Conservation (phyloP, 2,888 invertebrate genomes). For the Drosophila nigritarsus region DNA sequence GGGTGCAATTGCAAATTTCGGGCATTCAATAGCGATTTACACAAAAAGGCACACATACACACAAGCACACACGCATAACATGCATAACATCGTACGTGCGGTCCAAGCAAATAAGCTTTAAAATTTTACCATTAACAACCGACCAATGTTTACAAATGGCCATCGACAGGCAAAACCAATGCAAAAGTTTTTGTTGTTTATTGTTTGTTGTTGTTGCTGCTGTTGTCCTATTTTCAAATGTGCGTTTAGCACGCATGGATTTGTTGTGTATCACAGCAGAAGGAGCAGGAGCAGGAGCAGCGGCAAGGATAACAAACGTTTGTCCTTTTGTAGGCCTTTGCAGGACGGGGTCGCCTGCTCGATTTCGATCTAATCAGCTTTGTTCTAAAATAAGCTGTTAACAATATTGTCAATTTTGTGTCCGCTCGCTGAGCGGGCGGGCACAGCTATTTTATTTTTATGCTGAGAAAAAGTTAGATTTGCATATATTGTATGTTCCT, state of each 20-base stretch:
- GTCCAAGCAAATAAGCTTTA: constrained; percentile 63
- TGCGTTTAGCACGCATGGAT: constrained; percentile 59
- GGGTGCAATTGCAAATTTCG: constrained; percentile 74
- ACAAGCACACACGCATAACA: constrained; percentile 8
- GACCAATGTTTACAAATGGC: constrained; percentile 63
- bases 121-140: constrained; percentile 65
- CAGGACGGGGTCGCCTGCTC: constrained; percentile 10
- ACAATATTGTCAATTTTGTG: constrained; percentile 74
- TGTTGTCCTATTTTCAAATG: constrained; percentile 40
- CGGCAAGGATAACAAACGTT: constrained; percentile 32
- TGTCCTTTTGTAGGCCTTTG: constrained; percentile 7
- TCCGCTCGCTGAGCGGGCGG: constrained; percentile 9
- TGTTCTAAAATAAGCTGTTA: constrained; percentile 69
- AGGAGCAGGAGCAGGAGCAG: constrained; percentile 1
- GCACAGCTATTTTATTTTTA: constrained; percentile 67
- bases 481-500: constrained; percentile 55
- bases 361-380: constrained; percentile 73
- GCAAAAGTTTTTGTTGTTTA: constrained; percentile 2
- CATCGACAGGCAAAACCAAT: constrained; percentile 30
- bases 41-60: constrained; percentile 42
- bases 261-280: constrained; percentile 37
- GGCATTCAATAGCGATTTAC: constrained; percentile 76
- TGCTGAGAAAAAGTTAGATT: constrained; percentile 66
- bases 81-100: constrained; percentile 35
- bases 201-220: constrained; percentile 21